Evolutionary conservation across 2,113 vertebrate genomes (phyloP).

Genomic region (Chaetura pelagica): DNA sequence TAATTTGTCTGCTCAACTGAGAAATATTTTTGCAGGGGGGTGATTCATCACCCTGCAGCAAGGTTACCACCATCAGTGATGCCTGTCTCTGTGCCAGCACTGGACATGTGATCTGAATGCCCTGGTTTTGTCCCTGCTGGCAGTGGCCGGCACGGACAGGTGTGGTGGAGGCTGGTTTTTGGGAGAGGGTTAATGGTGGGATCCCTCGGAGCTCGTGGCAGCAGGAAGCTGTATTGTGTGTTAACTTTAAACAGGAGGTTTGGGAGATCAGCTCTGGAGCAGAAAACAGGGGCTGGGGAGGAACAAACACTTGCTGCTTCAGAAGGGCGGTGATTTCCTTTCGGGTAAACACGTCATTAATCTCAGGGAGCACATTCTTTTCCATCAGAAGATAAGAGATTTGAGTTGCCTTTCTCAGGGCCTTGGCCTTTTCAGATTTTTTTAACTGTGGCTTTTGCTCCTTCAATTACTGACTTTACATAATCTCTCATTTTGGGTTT

Average conservation of each 20-base stretch:
- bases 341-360: slow-evolving; percentile 96
- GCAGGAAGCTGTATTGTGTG: slow-evolving; percentile 62
- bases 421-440: slow-evolving; percentile 60
- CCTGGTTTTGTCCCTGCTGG: accelerated
- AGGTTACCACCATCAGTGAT: not conserved
- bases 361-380: slow-evolving; percentile 91
- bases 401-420: slow-evolving; percentile 65
- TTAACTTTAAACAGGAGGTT: slow-evolving; percentile 60
- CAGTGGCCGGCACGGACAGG: accelerated
- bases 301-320: slow-evolving; percentile 83
- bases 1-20: not conserved
- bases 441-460: slow-evolving; percentile 44
- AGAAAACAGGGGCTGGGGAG: slow-evolving; percentile 82
- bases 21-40: not conserved
- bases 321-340: slow-evolving; percentile 94
- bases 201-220: not conserved
- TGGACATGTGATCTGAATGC: accelerated
- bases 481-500: slow-evolving; percentile 58
- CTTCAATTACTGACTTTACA: slow-evolving; percentile 12
- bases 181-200: slow-evolving; percentile 13
- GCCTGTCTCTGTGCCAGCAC: not conserved
- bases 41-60: not conserved
- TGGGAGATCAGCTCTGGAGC: slow-evolving; percentile 70
- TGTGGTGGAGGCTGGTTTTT: not conserved
- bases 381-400: slow-evolving; percentile 89